A percentile compares a stretch with the other conserved stretches of the same genome.
Conservation (phyloP, 2,888 invertebrate species). For the Drosophila ezoana region DNA sequence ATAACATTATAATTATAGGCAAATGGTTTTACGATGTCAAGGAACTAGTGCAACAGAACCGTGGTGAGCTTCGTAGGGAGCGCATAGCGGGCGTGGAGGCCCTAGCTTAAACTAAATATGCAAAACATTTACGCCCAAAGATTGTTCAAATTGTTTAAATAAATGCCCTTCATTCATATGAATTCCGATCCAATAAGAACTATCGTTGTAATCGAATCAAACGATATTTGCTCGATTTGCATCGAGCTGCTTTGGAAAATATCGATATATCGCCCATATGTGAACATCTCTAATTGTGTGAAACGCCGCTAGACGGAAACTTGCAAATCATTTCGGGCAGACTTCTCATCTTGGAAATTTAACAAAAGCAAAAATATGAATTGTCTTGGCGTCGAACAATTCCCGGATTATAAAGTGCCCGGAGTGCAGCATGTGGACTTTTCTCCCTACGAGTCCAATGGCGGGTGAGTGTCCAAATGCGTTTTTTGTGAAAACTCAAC, state of each 20-base stretch:
- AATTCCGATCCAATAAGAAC: background rate
- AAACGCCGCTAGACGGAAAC: slow-evolving; percentile 61
- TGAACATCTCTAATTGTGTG: slow-evolving; percentile 63
- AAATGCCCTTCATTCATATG: slow-evolving; percentile 25
- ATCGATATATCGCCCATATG: slow-evolving; percentile 25
- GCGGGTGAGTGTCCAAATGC: slow-evolving; percentile 87
- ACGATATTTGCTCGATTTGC: background rate
- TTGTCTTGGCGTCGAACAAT: slow-evolving; percentile 74
- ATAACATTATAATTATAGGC: slow-evolving; percentile 60
- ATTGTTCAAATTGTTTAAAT: slow-evolving; percentile 44
- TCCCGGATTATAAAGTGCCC: slow-evolving; percentile 84
- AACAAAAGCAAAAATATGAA: slow-evolving; percentile 60
- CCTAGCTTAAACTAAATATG: slow-evolving; percentile 31
- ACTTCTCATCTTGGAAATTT: slow-evolving; percentile 34
- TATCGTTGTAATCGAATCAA: background rate
- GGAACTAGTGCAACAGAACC: slow-evolving; percentile 82
- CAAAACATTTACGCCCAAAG: slow-evolving; percentile 37
- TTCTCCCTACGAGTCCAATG: slow-evolving; percentile 91
- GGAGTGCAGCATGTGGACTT: slow-evolving; percentile 86
- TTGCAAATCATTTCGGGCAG: slow-evolving; percentile 74
- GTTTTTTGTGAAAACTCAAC: background rate
- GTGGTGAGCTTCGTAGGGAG: slow-evolving; percentile 79
- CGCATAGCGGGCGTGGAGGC: slow-evolving; percentile 71
- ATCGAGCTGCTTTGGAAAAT: slow-evolving; percentile 2
- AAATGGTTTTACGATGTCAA: slow-evolving; percentile 92